Conservation (phyloP, 2,113 vertebrate genomes). For the Lanius collurio region DNA sequence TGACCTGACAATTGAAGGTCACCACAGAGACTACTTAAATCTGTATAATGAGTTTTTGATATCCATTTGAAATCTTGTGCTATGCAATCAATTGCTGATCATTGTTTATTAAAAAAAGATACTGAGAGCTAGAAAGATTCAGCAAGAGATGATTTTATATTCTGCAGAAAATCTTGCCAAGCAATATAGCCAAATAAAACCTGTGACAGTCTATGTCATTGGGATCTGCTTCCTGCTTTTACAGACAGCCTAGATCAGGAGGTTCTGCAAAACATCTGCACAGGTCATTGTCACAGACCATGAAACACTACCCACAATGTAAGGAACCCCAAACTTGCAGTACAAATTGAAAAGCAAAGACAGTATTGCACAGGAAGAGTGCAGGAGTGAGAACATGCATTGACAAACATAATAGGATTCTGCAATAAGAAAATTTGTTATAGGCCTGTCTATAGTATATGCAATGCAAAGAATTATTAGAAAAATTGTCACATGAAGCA, state of each 20-base stretch:
- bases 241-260: neutral
- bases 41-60: neutral
- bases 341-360: neutral
- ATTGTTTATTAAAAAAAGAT: neutral
- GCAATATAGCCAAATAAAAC: neutral
- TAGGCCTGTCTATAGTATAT: neutral
- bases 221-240: neutral
- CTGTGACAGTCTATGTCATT: neutral
- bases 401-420: neutral
- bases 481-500: neutral
- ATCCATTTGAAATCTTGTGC: neutral
- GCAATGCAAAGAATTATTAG: neutral
- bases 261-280: neutral
- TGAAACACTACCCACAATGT: neutral
- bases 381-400: neutral
- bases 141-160: neutral
- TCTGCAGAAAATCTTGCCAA: neutral
- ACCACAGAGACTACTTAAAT: neutral
- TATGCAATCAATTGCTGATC: neutral
- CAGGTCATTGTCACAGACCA: neutral
- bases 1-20: neutral
- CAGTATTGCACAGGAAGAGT: neutral
- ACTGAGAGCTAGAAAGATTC: neutral
- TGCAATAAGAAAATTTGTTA: neutral
- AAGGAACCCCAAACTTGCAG: neutral